A percentile compares a stretch with the other conserved stretches of the same genome.
These are phyloP conservation scores for Tokudaia muenninki DNA, from an alignment of 2,797 vertebrate species.

Conservation along the genomic window DNA sequence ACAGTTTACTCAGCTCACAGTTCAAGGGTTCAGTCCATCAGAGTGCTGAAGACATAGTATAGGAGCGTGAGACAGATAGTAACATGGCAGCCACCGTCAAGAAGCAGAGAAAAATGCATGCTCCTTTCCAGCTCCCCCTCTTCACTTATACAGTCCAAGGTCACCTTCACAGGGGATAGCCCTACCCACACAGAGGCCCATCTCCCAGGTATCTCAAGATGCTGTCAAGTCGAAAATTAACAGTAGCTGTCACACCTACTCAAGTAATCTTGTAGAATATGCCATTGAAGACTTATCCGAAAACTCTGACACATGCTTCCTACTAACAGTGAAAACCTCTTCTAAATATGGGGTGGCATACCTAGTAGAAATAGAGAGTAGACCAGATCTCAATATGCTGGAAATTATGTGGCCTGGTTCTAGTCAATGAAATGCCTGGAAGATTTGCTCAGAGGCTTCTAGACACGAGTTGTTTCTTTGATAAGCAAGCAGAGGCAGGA, in stretches of 20 bases:
- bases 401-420: background rate
- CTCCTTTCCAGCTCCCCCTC: background rate
- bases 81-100: background rate
- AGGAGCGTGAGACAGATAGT: background rate
- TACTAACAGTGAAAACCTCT: constrained; percentile 14
- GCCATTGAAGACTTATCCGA: background rate
- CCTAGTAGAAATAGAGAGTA: background rate
- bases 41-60: background rate
- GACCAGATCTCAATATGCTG: background rate
- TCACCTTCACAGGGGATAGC: background rate
- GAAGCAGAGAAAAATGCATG: background rate
- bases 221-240: background rate
- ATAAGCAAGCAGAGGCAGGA: constrained; percentile 14
- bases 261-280: background rate
- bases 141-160: background rate
- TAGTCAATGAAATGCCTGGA: background rate
- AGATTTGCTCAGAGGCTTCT: background rate
- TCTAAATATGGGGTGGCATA: background rate
- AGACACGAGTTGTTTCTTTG: constrained; percentile 22
- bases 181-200: background rate
- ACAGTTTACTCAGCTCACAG: background rate
- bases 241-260: background rate
- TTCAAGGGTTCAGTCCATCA: background rate
- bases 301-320: constrained; percentile 29
- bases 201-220: background rate